Conservation (phyloP, 2,888 invertebrate genomes). For the Maniola hyperantus region DNA sequence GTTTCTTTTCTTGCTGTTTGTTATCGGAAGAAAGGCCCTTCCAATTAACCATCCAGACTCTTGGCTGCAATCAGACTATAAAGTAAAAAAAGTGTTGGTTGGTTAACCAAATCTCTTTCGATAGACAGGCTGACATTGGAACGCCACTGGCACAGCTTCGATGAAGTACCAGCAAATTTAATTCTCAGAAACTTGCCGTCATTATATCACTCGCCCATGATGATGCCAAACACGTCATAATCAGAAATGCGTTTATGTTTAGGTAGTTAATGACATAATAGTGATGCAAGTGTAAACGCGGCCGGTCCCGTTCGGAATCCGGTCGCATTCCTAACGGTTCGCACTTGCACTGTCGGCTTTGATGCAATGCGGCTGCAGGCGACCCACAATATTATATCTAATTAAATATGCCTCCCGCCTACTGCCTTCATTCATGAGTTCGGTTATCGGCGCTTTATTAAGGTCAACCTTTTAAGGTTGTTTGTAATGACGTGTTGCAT, state of each 20-base stretch:
- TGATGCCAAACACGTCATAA: conserved; percentile 18
- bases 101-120: too few relatives aligned
- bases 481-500: conserved; percentile 9
- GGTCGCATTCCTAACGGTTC: conserved; percentile 74
- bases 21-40: too few relatives aligned
- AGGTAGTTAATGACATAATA: conserved; percentile 72
- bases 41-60: too few relatives aligned
- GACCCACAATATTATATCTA: conserved; percentile 47
- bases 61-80: too few relatives aligned
- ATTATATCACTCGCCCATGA: conserved; percentile 8
- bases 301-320: conserved; percentile 65
- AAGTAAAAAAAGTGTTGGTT: too few relatives aligned
- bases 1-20: too few relatives aligned
- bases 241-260: conserved; percentile 57
- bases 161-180: too few relatives aligned
- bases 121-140: too few relatives aligned
- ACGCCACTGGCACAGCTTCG: too few relatives aligned
- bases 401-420: conserved; percentile 46
- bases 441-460: conserved; percentile 40
- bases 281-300: conserved; percentile 63
- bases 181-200: too few relatives aligned
- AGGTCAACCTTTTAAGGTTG: conserved; percentile 30
- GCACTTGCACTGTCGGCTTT: conserved; percentile 65
- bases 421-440: conserved; percentile 44
- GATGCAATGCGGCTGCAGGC: conserved; percentile 53